A percentile compares a stretch with the other conserved stretches of the same genome.
Evolutionary conservation across 1,140 invertebrate genomes (phyloP).

Genomic region (Drosophila ohnishii): DNA sequence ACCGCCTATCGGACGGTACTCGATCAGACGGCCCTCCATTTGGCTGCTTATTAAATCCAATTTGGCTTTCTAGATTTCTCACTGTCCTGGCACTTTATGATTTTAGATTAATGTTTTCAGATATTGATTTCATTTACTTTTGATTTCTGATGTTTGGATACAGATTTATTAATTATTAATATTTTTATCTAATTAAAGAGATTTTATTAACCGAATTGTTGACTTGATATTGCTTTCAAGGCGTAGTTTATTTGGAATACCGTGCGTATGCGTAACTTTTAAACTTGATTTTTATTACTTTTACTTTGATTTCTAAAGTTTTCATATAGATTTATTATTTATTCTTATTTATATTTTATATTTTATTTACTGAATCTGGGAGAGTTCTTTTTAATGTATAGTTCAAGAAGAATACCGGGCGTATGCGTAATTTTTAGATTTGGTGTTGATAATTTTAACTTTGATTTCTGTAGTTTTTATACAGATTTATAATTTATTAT

Average conservation of each 20-base stretch:
- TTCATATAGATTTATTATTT: not conserved
- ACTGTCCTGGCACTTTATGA: not conserved
- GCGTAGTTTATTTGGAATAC: not conserved
- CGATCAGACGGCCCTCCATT: conserved; percentile 86
- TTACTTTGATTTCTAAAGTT: not conserved
- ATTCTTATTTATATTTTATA: not conserved
- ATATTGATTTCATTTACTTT: conserved; percentile 5
- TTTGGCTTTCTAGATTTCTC: conserved; percentile 5
- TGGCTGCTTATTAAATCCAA: conserved; percentile 38
- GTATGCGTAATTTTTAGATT: not conserved
- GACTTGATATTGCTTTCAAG: too few species aligned
- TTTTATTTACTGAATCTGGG: not conserved
- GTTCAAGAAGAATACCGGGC: not conserved
- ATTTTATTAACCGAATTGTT: not conserved
- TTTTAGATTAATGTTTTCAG: not conserved
- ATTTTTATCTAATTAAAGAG: not conserved
- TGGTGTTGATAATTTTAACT: too few species aligned
- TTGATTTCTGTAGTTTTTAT: too few species aligned
- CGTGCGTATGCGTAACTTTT: not conserved
- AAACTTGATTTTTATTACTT: not conserved
- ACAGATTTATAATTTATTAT: too few species aligned
- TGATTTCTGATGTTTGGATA: not conserved
- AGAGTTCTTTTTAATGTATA: not conserved
- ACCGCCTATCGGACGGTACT: conserved; percentile 86
- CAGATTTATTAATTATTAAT: not conserved